These are phyloP conservation scores for Tragulus kanchil DNA, from an alignment of 2,113 vertebrate genomes.

Conservation along the genomic window DNA sequence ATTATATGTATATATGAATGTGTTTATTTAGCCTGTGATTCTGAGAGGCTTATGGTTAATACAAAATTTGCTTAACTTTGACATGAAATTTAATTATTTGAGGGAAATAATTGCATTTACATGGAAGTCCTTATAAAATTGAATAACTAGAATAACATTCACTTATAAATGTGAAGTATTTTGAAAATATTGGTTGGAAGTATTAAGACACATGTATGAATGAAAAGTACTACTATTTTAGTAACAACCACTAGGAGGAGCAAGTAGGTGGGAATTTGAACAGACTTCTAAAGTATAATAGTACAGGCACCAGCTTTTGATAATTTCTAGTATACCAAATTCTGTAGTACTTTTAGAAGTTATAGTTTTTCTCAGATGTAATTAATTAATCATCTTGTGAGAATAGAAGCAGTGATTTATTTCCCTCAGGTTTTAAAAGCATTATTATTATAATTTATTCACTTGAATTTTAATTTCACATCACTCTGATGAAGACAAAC, in stretches of 20 bases:
- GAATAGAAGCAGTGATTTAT: not conserved
- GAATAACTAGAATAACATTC: constrained; percentile 35
- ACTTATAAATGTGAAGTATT: not conserved
- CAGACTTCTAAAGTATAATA: constrained; percentile 22
- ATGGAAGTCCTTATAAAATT: not conserved
- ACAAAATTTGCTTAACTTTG: not conserved
- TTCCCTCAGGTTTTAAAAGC: not conserved
- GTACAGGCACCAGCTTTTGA: constrained; percentile 33
- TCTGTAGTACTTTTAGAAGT: constrained; percentile 40
- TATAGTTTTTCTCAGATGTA: not conserved
- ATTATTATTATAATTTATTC: constrained; percentile 2
- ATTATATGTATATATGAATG: not conserved
- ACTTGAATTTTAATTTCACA: constrained; percentile 39
- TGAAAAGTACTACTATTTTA: constrained; percentile 53
- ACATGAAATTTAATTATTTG: constrained; percentile 32
- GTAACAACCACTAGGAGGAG: constrained; percentile 85
- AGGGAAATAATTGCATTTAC: not conserved
- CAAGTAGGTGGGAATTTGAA: constrained; percentile 74
- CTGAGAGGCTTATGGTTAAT: not conserved
- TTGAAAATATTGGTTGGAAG: constrained; percentile 32
- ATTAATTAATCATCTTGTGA: constrained; percentile 17
- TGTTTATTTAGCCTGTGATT: not conserved
- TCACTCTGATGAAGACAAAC: constrained; percentile 26
- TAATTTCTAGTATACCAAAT: constrained; percentile 43
- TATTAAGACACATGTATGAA: not conserved